Conservation (phyloP, 2,797 vertebrate genomes). For the Scyliorhinus canicula region DNA sequence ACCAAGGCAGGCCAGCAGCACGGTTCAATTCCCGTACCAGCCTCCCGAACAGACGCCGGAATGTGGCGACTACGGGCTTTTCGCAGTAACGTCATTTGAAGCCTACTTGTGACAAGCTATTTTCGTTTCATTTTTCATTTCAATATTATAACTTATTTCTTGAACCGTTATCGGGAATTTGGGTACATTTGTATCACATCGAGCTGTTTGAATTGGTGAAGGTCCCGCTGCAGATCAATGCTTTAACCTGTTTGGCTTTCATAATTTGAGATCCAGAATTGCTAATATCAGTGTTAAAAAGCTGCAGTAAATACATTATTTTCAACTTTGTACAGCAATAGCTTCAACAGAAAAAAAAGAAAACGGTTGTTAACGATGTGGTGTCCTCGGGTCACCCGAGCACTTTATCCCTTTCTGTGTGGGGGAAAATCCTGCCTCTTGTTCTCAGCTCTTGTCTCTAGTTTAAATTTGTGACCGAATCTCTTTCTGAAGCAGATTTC, state of each 20-base stretch:
- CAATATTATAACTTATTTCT: too few relatives aligned
- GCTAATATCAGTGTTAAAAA: neutral
- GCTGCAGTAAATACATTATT: neutral
- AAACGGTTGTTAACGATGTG: neutral
- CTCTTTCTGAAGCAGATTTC: neutral
- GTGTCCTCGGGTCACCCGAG: neutral
- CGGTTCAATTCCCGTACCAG: too few relatives aligned
- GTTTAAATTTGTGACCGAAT: neutral
- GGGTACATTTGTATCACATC: neutral
- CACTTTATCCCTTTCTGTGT: neutral
- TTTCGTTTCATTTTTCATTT: too few relatives aligned
- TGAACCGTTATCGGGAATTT: neutral
- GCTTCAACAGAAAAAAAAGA: neutral
- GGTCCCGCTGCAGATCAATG: neutral
- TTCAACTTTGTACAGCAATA: neutral
- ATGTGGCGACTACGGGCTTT: too few relatives aligned
- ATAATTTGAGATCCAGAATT: neutral
- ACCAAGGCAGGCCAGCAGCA: too few relatives aligned
- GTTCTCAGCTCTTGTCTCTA: neutral
- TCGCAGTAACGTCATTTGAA: too few relatives aligned
- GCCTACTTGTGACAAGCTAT: too few relatives aligned
- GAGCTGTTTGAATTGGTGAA: neutral
- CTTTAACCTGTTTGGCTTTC: neutral
- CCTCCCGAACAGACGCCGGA: too few relatives aligned
- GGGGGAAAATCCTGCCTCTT: neutral